Evolutionary conservation across 2,888 invertebrate species (phyloP), one percentile per base, ranked within the genome.

Genomic region (Incurvaria masculella): DNA sequence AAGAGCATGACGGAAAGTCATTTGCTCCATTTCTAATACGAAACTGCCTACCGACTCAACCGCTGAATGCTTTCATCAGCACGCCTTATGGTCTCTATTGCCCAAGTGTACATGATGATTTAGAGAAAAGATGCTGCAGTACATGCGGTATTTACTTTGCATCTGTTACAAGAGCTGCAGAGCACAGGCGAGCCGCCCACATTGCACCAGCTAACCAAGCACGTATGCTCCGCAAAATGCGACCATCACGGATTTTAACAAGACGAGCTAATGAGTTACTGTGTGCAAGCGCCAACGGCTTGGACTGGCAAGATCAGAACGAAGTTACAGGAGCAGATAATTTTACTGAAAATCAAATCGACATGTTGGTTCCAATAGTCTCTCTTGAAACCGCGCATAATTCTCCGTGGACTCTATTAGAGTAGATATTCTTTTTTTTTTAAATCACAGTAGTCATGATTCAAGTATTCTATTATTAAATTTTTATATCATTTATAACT

Each of bases 101-200:
- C 53, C 55, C 55, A 54, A 56, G 53, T 52, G 46, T 55, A 53
- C 52, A 49, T 52, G 52, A 51, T 54, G 54, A 56, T 55, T 45
- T 56, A 51, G 52, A 54, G 47, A 52, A 52, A 42, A 58, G 53
- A 55, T 56, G 54, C 52, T 56, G 54, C 56, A 55, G 50, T 51
- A 51, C 44, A 49, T 51, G 53, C 52, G 55, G 53, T 53, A 54
- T 55, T 47, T 53, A 54, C 47, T 55, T 52, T 53, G 52, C 53
- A 56, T 53, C 53, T 49, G 51, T 4, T 50, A 52, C 53, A n/a
- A 53, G 51, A 57, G 55, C 49, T 51, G 55, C 55, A 52, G 53
- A 53, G 51, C 55, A 53, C 49, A 49, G 52, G 47, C 52, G 52
- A 49, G 44, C 53, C 48, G 53, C 54, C 52, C 57, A 54, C 51